Conservation (phyloP, 2,888 invertebrate genomes). For the Stenolophus ochropezus region DNA sequence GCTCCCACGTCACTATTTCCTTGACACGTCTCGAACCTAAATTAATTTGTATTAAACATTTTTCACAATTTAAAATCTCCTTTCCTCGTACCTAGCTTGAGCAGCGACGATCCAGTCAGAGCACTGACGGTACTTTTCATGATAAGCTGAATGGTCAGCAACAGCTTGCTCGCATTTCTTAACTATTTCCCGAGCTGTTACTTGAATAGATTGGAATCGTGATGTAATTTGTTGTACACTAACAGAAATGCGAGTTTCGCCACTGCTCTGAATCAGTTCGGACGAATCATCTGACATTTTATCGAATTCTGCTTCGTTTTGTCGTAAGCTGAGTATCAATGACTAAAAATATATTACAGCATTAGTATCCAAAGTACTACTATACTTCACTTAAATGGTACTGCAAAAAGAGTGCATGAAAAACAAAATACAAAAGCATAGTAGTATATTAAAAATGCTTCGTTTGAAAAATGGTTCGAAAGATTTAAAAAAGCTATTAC, state of each 20-base stretch:
- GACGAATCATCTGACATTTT: conserved; percentile 90
- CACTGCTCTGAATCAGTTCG: conserved; percentile 88
- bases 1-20: conserved; percentile 79
- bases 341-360: conserved; percentile 75
- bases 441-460: conserved; percentile 33
- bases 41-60: too few relatives aligned
- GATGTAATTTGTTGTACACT: conserved; percentile 93
- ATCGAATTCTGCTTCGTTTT: conserved; percentile 91
- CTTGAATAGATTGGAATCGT: conserved; percentile 91
- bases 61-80: too few relatives aligned
- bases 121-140: conserved; percentile 89
- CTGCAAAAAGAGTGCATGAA: conserved; percentile 35
- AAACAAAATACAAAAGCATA: conserved; percentile 42
- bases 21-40: conserved; percentile 80
- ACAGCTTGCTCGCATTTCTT: conserved; percentile 95
- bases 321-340: conserved; percentile 84
- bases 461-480: conserved; percentile 39
- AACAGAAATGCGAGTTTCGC: conserved; percentile 90
- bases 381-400: neutral
- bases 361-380: neutral
- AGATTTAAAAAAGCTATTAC: conserved; percentile 25
- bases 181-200: conserved; percentile 90
- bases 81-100: conserved; percentile 84
- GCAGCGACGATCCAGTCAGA: conserved; percentile 86
- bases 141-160: conserved; percentile 85